These are phyloP conservation scores for Lasioglossum oenotherae DNA, from an alignment of 2,888 invertebrate species.

Conservation along the genomic window DNA sequence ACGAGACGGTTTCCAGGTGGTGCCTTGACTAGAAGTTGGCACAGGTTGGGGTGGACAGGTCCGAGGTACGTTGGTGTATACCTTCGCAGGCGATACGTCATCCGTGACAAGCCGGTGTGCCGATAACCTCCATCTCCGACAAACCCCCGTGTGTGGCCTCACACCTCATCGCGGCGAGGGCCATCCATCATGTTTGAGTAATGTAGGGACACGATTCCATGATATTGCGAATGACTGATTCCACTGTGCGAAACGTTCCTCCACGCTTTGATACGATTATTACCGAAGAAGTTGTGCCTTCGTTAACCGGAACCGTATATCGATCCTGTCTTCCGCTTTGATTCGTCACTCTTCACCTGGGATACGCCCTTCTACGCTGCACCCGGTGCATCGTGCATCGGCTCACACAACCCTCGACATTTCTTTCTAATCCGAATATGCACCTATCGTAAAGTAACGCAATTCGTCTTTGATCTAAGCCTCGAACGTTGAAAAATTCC, in stretches of 20 bases:
- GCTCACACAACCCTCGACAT: not conserved
- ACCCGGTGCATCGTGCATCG: not conserved
- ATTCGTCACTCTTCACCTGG: not conserved
- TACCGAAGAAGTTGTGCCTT: conserved; percentile 50
- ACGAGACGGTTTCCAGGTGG: conserved; percentile 62
- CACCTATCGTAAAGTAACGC: too few species aligned
- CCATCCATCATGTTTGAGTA: conserved; percentile 82
- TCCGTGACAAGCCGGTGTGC: conserved; percentile 79
- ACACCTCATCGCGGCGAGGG: conserved; percentile 73
- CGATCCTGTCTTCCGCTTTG: not conserved
- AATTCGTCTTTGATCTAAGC: not conserved
- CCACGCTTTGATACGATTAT: conserved; percentile 45
- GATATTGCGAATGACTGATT: conserved; percentile 80
- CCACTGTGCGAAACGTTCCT: conserved; percentile 57
- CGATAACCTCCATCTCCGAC: conserved; percentile 73
- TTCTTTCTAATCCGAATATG: not conserved
- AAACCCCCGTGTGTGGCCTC: conserved; percentile 71
- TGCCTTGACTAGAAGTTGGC: conserved; percentile 47
- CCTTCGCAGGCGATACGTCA: conserved; percentile 80
- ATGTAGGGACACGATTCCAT: conserved; percentile 80
- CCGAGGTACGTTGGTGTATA: conserved; percentile 64
- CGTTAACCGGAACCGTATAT: conserved; percentile 12
- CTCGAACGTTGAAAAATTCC: not conserved
- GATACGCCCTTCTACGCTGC: not conserved
- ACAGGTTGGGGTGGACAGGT: conserved; percentile 63